Evolutionary conservation across 2,797 vertebrate species (phyloP), one percentile per base, ranked within the genome.

Genomic region (Dipus sagitta): DNA sequence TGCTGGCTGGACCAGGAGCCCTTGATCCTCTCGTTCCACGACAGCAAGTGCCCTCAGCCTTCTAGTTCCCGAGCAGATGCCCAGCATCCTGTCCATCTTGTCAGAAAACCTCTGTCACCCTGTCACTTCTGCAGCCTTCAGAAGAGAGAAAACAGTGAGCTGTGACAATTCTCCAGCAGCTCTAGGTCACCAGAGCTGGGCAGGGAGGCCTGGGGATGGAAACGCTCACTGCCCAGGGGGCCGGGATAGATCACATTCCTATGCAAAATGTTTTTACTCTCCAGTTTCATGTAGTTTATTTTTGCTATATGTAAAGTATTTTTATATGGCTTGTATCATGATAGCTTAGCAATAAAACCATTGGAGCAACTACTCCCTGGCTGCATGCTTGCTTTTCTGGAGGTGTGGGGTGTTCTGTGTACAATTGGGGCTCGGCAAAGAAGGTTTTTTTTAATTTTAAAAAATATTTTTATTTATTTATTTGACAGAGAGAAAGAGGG

Each of bases 331-430:
- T 98, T 99, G 98, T 99, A 99, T 98, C 97, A 97, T 98, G 98
- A 96, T 98, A 98, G 98, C 98, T 98, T 98, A 98, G 98, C 98
- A 99, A 99, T 99, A 99, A 99, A 99, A 98, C 97, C 97, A 28
- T 91, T 84, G 98, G 98, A 97, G 93, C 97, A 98, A 60, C 10
- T 68, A 82, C 89, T 96, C 18, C 92, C 76, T 68, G 87, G 92
- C 78, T 92, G 54, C 94, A 0, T 96, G 91, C 81, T 93, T 97
- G 88, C 90, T 92, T 87, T 62, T 85, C 30, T 17, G 7, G 54
- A n/a, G 58, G 23, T 11, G 10, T 47, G 47, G 24, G 1, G 28
- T 18, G 1, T 21, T 12, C 54, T 1, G 20, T 32, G 20, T 12
- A 38, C 1, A 3, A 3, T n/a, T 38, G 0, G 32, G 67, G 76